Evolutionary conservation across 2,888 invertebrate species (phyloP).

Genomic region (Aphidoletes aphidimyza): DNA sequence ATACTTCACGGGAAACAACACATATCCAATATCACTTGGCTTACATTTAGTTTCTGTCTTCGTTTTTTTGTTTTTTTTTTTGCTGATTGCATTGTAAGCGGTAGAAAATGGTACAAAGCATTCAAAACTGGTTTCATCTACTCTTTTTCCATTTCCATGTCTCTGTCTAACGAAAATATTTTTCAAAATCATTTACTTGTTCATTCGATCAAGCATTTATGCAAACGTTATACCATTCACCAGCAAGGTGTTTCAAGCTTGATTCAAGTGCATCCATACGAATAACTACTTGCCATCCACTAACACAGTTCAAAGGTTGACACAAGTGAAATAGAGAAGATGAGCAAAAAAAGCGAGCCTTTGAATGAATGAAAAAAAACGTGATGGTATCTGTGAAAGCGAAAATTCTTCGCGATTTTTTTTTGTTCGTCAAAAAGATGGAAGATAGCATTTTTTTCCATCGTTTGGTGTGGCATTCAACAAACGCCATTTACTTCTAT

Average conservation of each 20-base stretch:
- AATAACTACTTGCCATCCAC: too few relatives aligned
- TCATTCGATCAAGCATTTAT: slow-evolving; percentile 32
- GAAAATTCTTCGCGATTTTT: neutral
- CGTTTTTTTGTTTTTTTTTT: neutral
- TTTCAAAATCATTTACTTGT: neutral
- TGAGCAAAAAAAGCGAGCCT: neutral
- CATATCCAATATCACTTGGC: too few relatives aligned
- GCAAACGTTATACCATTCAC: neutral
- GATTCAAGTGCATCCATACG: slow-evolving; percentile 13
- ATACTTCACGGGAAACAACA: neutral
- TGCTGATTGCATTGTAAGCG: neutral
- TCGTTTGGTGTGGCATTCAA: neutral
- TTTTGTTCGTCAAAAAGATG: neutral
- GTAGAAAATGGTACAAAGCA: neutral
- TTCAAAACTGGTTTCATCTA: neutral
- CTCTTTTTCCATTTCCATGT: neutral
- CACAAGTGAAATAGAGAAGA: neutral
- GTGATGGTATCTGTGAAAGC: neutral
- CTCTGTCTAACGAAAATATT: slow-evolving; percentile 8
- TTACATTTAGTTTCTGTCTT: too few relatives aligned
- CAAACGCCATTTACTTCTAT: neutral
- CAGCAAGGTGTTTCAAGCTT: slow-evolving; percentile 12
- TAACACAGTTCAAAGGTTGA: slow-evolving; percentile 26
- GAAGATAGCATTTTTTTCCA: neutral
- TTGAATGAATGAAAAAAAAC: neutral